Base-by-base conservation (phyloP, 2,113 vertebrate genomes). In the Cyprinodon variegatus region DNA sequence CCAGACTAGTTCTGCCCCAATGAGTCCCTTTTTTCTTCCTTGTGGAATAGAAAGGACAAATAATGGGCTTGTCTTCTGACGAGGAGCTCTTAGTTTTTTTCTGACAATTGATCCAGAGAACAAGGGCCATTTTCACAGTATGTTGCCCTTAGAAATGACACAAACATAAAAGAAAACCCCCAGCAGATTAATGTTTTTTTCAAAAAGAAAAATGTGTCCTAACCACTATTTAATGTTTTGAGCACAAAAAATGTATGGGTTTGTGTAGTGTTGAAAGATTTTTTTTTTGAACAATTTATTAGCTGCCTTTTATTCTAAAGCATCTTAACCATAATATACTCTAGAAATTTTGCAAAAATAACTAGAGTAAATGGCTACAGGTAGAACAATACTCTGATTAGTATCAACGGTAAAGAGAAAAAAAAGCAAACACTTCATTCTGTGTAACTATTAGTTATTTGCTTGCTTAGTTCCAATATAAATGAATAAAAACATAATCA, bases 51-150 rank as follows among this genome's bases (percentile, higher is more conserved):
- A 88, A 80, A 73, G 82, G 80, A 70, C 78, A 88, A 88, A 92
- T 86, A 82, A 89, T 78, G 75, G 86, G 69, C 73, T 85, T 81
- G 77, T 72, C 79, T 74, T 79, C 72, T 82, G 83, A 74, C 79
- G 81, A 81, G 84, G 83, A 89, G 79, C 80, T 69, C 83, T 85
- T 88, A 83, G 81, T 61, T 82, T 53, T 84, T 88, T 86, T 83
- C 84, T 83, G 82, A 67, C 65, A 79, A 82, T 79, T 85, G 88
- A 91, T 88, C 39, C 36, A 41, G 62, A 78, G 68, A 83, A 83
- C 77, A 72, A 61, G 59, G 72, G 68, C 78, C 84, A 79, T 86
- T 88, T 83, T 87, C 89, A 74, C 87, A 90, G 85, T 86, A 76
- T 80, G 78, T 65, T 1, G 68, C 76, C 68, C 43, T 89, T 83